A percentile compares a stretch with the other conserved stretches of the same genome.
Conservation (phyloP, 2,113 vertebrate genomes). For the Dipodomys spectabilis region DNA sequence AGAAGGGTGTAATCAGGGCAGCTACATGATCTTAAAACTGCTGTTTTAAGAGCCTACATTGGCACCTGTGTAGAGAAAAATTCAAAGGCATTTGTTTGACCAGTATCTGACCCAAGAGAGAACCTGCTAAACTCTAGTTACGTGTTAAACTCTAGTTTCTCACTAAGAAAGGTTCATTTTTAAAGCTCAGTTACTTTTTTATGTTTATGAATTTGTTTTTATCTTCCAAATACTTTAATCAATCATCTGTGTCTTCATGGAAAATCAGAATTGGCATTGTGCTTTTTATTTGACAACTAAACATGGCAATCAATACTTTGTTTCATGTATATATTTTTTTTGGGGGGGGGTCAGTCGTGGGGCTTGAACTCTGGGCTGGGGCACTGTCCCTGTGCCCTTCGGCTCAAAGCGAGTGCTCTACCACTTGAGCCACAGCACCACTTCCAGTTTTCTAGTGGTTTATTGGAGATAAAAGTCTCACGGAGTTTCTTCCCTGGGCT, state of each 20-base stretch:
- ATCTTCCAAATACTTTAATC: conserved; percentile 40
- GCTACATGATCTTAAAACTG: background rate
- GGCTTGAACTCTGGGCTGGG: too few species aligned
- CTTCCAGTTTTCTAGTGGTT: too few species aligned
- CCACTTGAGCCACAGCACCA: too few species aligned
- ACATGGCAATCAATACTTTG: background rate
- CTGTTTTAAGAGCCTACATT: background rate
- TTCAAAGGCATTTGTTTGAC: background rate
- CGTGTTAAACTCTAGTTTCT: background rate
- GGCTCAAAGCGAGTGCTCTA: too few species aligned
- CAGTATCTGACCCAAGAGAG: background rate
- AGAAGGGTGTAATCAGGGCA: background rate
- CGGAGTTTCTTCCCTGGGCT: too few species aligned
- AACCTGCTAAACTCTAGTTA: background rate
- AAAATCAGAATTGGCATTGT: background rate
- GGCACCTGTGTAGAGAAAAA: background rate
- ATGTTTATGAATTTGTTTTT: conserved; percentile 21
- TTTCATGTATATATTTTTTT: background rate
- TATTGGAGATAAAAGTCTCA: too few species aligned
- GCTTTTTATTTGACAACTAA: conserved; percentile 48
- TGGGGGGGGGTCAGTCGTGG: too few species aligned
- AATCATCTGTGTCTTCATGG: conserved; percentile 34
- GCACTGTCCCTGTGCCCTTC: too few species aligned
- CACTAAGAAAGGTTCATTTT: background rate
- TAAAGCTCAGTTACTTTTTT: conserved; percentile 10